Percentiles rank a stretch among this genome's conserved stretches.
Conservation (phyloP, 2,888 invertebrate species). For the Amorpha juglandis region DNA sequence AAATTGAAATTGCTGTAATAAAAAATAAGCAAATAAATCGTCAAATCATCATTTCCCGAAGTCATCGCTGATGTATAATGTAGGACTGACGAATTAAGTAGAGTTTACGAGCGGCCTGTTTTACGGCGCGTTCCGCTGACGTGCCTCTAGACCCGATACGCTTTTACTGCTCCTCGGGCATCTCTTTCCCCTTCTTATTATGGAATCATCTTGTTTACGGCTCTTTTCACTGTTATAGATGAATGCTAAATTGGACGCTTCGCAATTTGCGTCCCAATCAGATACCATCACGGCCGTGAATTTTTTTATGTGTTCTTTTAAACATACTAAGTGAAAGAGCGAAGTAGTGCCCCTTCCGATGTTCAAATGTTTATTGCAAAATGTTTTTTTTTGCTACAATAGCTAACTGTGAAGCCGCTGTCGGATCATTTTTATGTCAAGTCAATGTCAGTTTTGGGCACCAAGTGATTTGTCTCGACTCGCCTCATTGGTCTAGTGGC, state of each 20-base stretch:
- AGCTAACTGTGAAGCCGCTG: neutral
- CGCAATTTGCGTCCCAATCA: conserved; percentile 35
- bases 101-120: conserved; percentile 56
- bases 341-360: too few species aligned
- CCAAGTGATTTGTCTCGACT: too few species aligned
- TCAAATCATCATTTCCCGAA: conserved; percentile 43
- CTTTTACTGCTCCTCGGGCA: conserved; percentile 39
- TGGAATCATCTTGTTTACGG: conserved; percentile 54
- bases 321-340: neutral
- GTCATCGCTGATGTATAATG: conserved; percentile 34
- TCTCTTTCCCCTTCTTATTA: conserved; percentile 45
- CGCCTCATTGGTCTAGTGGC: neutral
- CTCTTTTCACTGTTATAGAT: conserved; percentile 29
- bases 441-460: too few species aligned
- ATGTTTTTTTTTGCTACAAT: neutral
- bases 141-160: conserved; percentile 45
- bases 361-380: neutral
- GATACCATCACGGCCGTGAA: conserved; percentile 30
- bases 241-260: conserved; percentile 37
- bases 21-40: conserved; percentile 33
- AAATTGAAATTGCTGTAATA: conserved; percentile 26
- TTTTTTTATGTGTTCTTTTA: conserved; percentile 19
- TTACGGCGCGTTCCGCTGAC: conserved; percentile 53
- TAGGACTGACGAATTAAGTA: conserved; percentile 54
- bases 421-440: neutral